Evolutionary conservation across 2,888 invertebrate species (phyloP), one percentile per base, ranked within the genome.

Genomic region (Drosophila sordidula): DNA sequence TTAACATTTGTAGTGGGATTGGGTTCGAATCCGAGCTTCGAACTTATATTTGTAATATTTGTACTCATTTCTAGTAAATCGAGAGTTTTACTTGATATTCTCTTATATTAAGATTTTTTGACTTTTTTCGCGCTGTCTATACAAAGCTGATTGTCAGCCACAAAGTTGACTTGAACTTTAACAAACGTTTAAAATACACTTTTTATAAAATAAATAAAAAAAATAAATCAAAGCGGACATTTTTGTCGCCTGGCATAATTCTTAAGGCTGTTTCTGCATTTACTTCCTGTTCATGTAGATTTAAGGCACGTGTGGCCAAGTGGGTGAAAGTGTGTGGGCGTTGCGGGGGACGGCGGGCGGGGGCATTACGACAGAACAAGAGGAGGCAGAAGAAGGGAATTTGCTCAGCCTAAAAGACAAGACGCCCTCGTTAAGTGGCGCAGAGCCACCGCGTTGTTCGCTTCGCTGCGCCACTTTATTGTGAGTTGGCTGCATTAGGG

Each of bases 401-500:
- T 32, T 32, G 32, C 44, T 26, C 25, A 34, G 56, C 56, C 54
- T 26, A 34, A 49, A 55, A 55, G 61, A 74, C 57, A 71, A 76
- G 71, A 65, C 50, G 54, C 46, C 45, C 71, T 71, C 74, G 74
- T 66, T 71, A 71, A 76, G 74, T 66, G 77, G 52, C 74, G 56
- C 38, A 25, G 52, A 52, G 36, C 38, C 29, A 8, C 8, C 16
- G 55, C 49, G 9, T 18, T 25, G 44, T 56, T 67, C 55, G 62
- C 41, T 41, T 54, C 54, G 49, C 41, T 41, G 34, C 52, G 8
- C n/a, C 56, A 58, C 38, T 73, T 64, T 64, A 70, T 70, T 56
- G 67, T 42, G 49, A 45, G 58, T 18, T 41, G 51, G 38, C 47
- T 75, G 75, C 75, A 75, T 62, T 70, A 65, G 55, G 54, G 36